These are phyloP conservation scores for Escarpia spicata DNA, from an alignment of 2,888 invertebrate species.

Conservation along the genomic window DNA sequence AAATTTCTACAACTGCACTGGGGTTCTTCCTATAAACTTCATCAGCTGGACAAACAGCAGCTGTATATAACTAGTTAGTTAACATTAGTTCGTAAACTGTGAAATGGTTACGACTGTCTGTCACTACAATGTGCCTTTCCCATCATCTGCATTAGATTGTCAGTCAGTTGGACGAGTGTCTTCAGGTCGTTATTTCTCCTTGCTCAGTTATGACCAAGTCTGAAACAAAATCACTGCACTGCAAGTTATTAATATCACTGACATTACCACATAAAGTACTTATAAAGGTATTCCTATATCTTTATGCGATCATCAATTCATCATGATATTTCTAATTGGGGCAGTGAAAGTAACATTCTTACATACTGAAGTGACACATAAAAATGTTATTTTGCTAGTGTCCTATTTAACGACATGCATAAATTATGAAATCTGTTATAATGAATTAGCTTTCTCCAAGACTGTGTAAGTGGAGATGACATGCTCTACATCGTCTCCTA, in stretches of 20 bases:
- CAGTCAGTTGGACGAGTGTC: background rate
- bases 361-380: no score
- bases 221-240: background rate
- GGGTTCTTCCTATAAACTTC: background rate
- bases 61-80: background rate
- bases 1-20: background rate
- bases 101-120: background rate
- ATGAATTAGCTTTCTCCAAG: no score
- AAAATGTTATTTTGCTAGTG: no score
- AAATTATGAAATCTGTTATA: no score
- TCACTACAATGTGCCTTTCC: background rate
- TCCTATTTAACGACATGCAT: no score
- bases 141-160: background rate
- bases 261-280: background rate
- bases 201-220: background rate
- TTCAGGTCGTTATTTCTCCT: background rate
- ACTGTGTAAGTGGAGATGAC: no score
- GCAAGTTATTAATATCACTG: background rate
- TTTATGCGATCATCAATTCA: no score
- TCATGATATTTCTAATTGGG: no score
- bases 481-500: no score
- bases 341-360: no score
- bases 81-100: background rate
- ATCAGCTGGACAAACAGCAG: background rate
- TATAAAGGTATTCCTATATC: background rate